Base-by-base conservation (phyloP, 2,888 invertebrate genomes). In the Heliconius aoede region DNA sequence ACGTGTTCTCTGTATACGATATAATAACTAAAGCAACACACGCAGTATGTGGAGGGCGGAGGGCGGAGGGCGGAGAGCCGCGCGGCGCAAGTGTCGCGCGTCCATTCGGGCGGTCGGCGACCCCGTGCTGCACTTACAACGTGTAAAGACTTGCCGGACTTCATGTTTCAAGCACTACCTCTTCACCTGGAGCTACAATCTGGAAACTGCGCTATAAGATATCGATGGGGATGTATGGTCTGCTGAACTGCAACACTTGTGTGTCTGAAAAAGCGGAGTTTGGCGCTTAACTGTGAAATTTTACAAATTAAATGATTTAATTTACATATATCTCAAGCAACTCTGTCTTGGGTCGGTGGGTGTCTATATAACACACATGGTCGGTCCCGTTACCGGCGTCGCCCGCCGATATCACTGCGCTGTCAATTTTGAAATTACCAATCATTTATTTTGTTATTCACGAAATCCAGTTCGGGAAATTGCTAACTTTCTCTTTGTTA, bases 71-170 rank as follows among this genome's bases (percentile, higher is more conserved):
- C 18, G 32, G 65, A n/a, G 71, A 26, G 61, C 60, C 58, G 32
- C 64, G 73, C 40, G 60, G 62, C 60, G 62, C 68, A 58, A 73
- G 73, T 73, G 73, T 46, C 32, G 61, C 61, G 67, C 76, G 72
- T 68, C 73, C 76, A 73, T 65, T 60, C 73, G 62, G 72, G 73
- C 69, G 76, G 76, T 76, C 76, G 73, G 68, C 68, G 76, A 76
- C 76, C 76, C 76, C 69, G 76, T 62, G 68, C 36, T 46, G 68
- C 51, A 51, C 32, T 69, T 32, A 21, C 51, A 32, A 69, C 62
- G 69, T 62, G 26, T 69, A 74, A 65, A 61, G 62, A 61, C 68
- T 69, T n/a, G 51, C 21, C 24, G 24, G 55, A 26, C 26, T 36
- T 36, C 58, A 64, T 32, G 26, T 46, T 51, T 51, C 68, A 30